These are phyloP conservation scores for Bursaphelenchus mucronatus DNA, from an alignment of 1,140 invertebrate genomes.

Conservation along the genomic window DNA sequence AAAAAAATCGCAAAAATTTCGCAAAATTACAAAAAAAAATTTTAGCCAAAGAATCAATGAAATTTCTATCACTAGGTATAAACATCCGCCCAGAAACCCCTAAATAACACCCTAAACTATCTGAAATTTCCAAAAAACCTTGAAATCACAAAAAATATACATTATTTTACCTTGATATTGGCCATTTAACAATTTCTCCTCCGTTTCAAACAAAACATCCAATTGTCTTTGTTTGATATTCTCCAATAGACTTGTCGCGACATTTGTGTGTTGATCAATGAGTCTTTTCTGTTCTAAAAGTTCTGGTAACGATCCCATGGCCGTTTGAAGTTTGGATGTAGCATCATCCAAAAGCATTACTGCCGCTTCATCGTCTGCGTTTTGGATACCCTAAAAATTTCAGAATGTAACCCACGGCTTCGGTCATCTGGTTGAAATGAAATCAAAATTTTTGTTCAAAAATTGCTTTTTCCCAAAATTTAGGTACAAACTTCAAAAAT, in stretches of 20 bases:
- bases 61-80: no score
- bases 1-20: constrained; percentile 9
- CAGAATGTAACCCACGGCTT: not conserved
- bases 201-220: constrained; percentile 92
- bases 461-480: constrained; percentile 12
- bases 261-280: constrained; percentile 96
- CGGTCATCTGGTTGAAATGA: not conserved
- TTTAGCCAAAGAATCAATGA: no score
- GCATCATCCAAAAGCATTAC: constrained; percentile 80
- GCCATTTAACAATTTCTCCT: constrained; percentile 87
- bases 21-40: constrained; percentile 7
- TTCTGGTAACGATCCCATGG: constrained; percentile 79
- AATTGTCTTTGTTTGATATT: constrained; percentile 68
- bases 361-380: constrained; percentile 64
- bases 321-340: constrained; percentile 84
- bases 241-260: constrained; percentile 72
- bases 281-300: constrained; percentile 91
- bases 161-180: constrained; percentile 40
- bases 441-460: constrained; percentile 6
- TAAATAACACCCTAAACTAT: not conserved
- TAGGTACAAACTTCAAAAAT: constrained; percentile 13
- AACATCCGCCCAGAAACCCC: no score
- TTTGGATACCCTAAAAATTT: constrained; percentile 63
- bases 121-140: not conserved
- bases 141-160: constrained; percentile 1